Base-by-base conservation (phyloP, 2,113 vertebrate genomes). In the Enhydra lutris region DNA sequence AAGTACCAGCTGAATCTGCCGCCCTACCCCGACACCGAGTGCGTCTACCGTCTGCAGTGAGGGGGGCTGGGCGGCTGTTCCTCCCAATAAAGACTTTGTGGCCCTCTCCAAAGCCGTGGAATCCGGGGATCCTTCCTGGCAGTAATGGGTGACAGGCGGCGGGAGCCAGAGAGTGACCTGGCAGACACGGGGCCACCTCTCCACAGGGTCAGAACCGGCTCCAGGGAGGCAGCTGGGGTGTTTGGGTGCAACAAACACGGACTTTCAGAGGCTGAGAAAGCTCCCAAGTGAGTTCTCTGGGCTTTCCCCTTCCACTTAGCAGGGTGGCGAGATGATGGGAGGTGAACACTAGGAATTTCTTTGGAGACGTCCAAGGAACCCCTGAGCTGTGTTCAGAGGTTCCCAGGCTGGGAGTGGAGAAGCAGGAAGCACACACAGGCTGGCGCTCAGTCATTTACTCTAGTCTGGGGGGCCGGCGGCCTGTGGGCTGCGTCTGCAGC, bases 1-100 rank as follows among this genome's bases (percentile, higher is more conserved):
- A 99, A 99, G 97, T 99, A 99, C 57, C 81, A 98, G 3, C 98
- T 99, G 20, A 99, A 99, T 95, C 99, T 99, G 93, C 99, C 99
- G 0, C 91, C 94, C 0, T 99, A 99, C 88, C 99, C 99, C 0
- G 98, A 91, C 86, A 99, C 99, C 0, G 99, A 99, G 71, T 99
- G 99, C 8, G 99, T 99, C 90, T 96, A 98, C 83, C 99, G 98
- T 65, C 99, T 99, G 73, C 95, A 97, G 24, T 97, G 91, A 98
- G 71, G 84, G 79, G 26, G 42, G 39, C 69, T 2, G 57, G 63
- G 69, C 17, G 42, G 61, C 34, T 20, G 7, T 57, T 20, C 50
- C 61, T 84, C 61, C 39, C 80, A 95, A 69, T 92, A 97, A 97
- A 97, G 85, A 81, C 45, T 81, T 69, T 4, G 39, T 83, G 39